phyloP scores from a whole-genome alignment of 2,888 invertebrate genomes.

The Eueremaeus valkanovi region DNA sequence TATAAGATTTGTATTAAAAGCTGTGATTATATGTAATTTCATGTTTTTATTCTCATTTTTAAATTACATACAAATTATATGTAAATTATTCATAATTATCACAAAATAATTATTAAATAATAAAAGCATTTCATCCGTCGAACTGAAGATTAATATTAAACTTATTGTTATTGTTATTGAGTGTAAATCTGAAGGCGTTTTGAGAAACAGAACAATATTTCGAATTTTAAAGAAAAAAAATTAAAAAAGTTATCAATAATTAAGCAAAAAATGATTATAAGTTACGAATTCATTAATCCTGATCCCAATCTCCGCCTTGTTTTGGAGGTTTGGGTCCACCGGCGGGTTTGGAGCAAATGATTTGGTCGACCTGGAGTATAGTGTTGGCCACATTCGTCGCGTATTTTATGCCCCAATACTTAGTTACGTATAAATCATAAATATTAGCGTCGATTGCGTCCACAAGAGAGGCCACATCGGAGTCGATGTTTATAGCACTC shows the following conservation, averaged over 20 bases:
- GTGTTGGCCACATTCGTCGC: conserved; percentile 85
- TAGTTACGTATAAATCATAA: conserved; percentile 75
- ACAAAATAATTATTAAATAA: too few species aligned
- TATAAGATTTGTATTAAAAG: conserved; percentile 7
- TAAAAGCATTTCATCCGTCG: too few species aligned
- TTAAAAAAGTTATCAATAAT: not conserved
- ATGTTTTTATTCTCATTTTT: conserved; percentile 27
- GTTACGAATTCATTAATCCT: conserved; percentile 45
- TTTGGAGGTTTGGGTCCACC: conserved; percentile 72
- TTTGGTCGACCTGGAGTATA: conserved; percentile 89
- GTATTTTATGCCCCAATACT: conserved; percentile 92
- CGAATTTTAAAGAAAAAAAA: not conserved
- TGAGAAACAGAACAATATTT: not conserved
- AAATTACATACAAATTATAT: conserved; percentile 16
- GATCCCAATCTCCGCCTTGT: conserved; percentile 57
- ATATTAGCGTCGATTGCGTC: conserved; percentile 75
- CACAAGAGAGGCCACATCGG: conserved; percentile 64
- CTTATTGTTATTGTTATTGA: too few species aligned
- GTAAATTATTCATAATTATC: conserved; percentile 32
- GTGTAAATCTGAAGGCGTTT: too few species aligned
- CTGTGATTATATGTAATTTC: conserved; percentile 29
- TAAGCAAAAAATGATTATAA: not conserved
- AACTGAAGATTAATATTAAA: too few species aligned
- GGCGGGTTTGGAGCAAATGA: conserved; percentile 95
- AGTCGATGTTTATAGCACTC: conserved; percentile 79